Evolutionary conservation across 30 jellyfish, hydroid and myxozoan genomes (phyloP), one percentile per base, ranked within the genome.

Genomic region (Hydractinia echinata): DNA sequence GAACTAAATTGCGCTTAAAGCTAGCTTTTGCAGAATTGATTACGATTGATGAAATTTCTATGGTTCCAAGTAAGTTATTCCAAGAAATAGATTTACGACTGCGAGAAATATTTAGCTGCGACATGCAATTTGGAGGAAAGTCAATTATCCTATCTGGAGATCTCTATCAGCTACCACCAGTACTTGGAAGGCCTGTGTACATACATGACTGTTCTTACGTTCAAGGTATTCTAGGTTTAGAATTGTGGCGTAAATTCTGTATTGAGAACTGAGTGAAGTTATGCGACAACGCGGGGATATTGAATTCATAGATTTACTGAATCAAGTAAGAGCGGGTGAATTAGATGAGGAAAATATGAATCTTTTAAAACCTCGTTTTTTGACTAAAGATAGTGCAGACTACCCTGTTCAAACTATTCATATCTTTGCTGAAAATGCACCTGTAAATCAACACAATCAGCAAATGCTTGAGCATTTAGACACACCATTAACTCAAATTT

Each of bases 31-130:
- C 60, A 54, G 7, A 53, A 5, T 30, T 77, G 74, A 54, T 77
- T 4, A 77, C 60, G 18, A 77, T 77, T 77, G 85, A 77, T 77
- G 85, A 77, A 60, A 77, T 77, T 54, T 77, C 82, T 8, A 77
- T 77, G 85, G 85, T 77, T 10, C 58, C 85, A 54, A 44, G 14
- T 61, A 14, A 51, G 9, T 56, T 54, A 18, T 60, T 77, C 51
- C 19, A 48, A 19, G 51, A 77, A 30, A 77, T 77, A 52, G 68
- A 77, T 61, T 5, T 10, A 77, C 55, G 85, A 61, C 15, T 77
- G 11, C 48, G 61, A n/a, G 81, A 77, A 77, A 77, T 77, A 19
- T 77, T 77, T 77, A 55, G 19, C 51, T 8, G 54, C 48, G 85
- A 54, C 9, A 67, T 9, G 48, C 84, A 51, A 51, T 77, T 77